Percentiles rank a stretch among this genome's conserved stretches.
Conservation (phyloP, 2,797 vertebrate genomes). For the Antrozous pallidus region DNA sequence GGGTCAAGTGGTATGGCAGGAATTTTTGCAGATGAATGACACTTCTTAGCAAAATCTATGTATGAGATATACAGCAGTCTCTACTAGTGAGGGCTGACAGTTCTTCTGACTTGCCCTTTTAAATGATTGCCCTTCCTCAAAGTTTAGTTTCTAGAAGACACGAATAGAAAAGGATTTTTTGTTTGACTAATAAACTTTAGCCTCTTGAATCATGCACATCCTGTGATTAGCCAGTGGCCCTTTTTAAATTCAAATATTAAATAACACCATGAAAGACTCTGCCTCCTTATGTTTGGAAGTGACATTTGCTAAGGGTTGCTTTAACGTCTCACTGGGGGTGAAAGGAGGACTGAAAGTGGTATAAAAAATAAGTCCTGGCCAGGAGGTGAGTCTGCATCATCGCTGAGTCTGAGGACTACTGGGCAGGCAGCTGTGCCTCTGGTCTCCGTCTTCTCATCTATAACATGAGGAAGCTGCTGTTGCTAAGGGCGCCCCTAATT, state of each 20-base stretch:
- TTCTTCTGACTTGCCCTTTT: conserved; percentile 27
- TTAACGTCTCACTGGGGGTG: not conserved
- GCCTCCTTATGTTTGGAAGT: not conserved
- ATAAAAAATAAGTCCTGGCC: not conserved
- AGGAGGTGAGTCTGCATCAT: not conserved
- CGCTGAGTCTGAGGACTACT: not conserved
- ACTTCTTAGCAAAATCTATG: conserved; percentile 27
- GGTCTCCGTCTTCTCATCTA: not conserved
- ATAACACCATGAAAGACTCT: not conserved
- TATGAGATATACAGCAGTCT: not conserved
- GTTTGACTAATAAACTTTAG: conserved; percentile 42
- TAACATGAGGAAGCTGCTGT: not conserved
- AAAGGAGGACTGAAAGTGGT: not conserved
- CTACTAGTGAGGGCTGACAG: not conserved
- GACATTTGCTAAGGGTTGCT: not conserved
- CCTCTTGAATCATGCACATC: not conserved
- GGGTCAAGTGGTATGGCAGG: conserved; percentile 22
- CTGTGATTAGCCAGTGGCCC: not conserved
- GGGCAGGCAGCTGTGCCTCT: not conserved
- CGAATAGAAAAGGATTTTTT: conserved; percentile 36
- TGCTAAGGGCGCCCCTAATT: not conserved
- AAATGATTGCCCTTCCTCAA: conserved; percentile 34
- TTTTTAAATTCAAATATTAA: conserved; percentile 34
- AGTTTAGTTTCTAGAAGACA: not conserved
- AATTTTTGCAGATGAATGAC: conserved; percentile 49